Base-by-base conservation (phyloP, 2,797 vertebrate species). In the Chloroceryle inda region DNA sequence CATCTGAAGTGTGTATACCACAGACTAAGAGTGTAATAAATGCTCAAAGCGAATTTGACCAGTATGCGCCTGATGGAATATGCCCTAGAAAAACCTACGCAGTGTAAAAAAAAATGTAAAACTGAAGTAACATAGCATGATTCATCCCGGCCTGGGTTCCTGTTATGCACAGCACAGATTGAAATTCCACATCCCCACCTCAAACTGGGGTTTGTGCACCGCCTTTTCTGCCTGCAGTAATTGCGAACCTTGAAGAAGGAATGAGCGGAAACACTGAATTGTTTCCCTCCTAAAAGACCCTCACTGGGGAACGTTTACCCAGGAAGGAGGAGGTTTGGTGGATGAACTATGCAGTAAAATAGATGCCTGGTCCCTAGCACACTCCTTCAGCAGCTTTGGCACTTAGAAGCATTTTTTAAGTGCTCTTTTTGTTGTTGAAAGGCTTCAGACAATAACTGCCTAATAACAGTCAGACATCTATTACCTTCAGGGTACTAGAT, bases 1-100 rank as follows among this genome's bases (percentile, higher is more conserved):
- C 89, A 85, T 71, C 68, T 90, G 56, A 77, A 94, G 85, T 13
- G 42, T 84, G 76, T 76, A 72, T 75, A 37, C 45, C 7, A 1
- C 27, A 49, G 44, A 74, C 58, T 62, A 93, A 74, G 23, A 7
- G 2, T 21, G 78, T 64, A 85, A 92, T 26, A 63, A 88, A 87
- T 0, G 12, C 35, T 95, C 74, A 24, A 49, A 92, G 68, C 61
- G 71, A 79, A 83, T 92, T 52, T 83, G 79, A 84, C 91, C 81
- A 3, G 52, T 69, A 47, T 13, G 22, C 78, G 88, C 86, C 52
- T 95, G 88, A 93, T 85, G 94, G 95, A 96, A 93, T 93, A 82
- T 95, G 94, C 94, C 92, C 91, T 78, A 93, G 88, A 94, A 97
- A 96, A 96, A 84, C 89, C 91, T 92, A 92, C 89, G 72, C 94